These are phyloP conservation scores for Steinernema hermaphroditum DNA, from an alignment of 2,888 invertebrate genomes.

Conservation along the genomic window DNA sequence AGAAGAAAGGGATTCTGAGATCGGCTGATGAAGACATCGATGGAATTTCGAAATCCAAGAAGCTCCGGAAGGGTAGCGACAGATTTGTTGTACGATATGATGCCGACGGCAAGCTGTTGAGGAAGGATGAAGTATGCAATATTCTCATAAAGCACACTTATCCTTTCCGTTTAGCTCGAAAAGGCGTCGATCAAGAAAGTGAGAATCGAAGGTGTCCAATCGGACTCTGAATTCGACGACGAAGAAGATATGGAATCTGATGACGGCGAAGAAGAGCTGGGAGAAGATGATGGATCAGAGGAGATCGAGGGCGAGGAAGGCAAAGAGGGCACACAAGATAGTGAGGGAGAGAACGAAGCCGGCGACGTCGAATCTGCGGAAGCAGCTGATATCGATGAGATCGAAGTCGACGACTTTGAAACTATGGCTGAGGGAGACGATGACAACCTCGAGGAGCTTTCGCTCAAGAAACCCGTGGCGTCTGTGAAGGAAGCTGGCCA, in stretches of 20 bases:
- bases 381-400: neutral
- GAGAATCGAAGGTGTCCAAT: neutral
- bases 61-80: conserved; percentile 36
- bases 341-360: neutral
- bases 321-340: neutral
- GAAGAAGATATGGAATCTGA: neutral
- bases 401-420: conserved; percentile 24
- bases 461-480: neutral
- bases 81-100: conserved; percentile 48
- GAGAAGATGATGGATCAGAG: conserved; percentile 5
- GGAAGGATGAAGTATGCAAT: conserved; percentile 38
- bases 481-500: neutral
- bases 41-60: conserved; percentile 38
- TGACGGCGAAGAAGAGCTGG: conserved; percentile 7
- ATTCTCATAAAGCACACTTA: neutral
- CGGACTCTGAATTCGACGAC: conserved; percentile 22
- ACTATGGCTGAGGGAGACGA: neutral
- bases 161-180: conserved; percentile 31
- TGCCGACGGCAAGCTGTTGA: conserved; percentile 43
- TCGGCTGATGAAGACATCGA: conserved; percentile 50
- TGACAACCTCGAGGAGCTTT: neutral
- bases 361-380: neutral
- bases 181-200: conserved; percentile 35
- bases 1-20: conserved; percentile 38
- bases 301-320: conserved; percentile 12